These are phyloP conservation scores for Caenorhabditis brenneri DNA, from an alignment of 1,140 invertebrate species.

Conservation along the genomic window DNA sequence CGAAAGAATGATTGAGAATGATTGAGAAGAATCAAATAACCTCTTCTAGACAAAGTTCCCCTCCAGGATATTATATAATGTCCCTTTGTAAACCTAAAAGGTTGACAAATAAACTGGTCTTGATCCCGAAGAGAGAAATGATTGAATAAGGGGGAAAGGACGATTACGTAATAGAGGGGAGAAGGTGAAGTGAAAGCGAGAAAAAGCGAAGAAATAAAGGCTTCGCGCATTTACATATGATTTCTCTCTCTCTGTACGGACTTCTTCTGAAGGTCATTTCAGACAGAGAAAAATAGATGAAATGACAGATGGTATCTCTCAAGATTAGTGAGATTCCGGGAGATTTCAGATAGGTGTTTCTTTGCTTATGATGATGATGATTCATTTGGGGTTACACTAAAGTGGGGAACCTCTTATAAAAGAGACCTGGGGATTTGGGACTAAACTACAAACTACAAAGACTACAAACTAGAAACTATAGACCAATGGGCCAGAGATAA, in stretches of 20 bases:
- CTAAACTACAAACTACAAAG: too few species aligned
- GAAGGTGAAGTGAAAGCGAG: slow-evolving; percentile 25
- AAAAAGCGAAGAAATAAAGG: not conserved
- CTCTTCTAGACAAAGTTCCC: not conserved
- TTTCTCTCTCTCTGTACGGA: too few species aligned
- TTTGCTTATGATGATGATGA: too few species aligned
- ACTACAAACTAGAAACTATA: too few species aligned
- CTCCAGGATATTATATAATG: not conserved
- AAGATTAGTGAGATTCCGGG: not conserved
- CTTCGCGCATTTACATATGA: slow-evolving; percentile 7
- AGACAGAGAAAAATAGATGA: not conserved
- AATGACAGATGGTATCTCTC: not conserved
- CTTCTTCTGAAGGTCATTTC: slow-evolving; percentile 9
- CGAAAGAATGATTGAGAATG: not conserved
- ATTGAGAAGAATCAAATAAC: not conserved
- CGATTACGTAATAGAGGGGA: slow-evolving; percentile 26
- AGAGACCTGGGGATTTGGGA: too few species aligned
- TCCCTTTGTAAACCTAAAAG: not conserved
- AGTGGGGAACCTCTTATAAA: too few species aligned
- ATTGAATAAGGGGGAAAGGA: not conserved
- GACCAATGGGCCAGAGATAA: too few species aligned
- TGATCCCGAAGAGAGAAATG: slow-evolving; percentile 17
- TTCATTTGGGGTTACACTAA: too few species aligned
- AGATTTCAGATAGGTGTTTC: too few species aligned
- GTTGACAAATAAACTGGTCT: not conserved